phyloP scores from a whole-genome alignment of 2,113 vertebrate genomes.

The Vidua macroura region DNA sequence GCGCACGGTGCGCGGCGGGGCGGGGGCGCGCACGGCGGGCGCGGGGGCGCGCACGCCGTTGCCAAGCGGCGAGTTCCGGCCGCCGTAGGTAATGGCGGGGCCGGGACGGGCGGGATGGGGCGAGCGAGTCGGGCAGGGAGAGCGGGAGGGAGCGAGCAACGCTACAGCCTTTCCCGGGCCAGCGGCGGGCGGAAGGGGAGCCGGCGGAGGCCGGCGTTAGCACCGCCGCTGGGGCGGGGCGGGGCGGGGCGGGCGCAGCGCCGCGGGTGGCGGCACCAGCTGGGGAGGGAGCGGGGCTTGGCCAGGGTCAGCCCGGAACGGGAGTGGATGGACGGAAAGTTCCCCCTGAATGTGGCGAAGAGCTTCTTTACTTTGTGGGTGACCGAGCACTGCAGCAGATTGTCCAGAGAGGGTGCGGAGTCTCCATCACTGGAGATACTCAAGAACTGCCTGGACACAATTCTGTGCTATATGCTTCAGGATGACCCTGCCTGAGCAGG shows the following conservation, averaged over 20 bases:
- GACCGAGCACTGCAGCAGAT: background rate
- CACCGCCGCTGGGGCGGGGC: background rate
- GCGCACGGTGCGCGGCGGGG: background rate
- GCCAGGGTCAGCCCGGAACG: background rate
- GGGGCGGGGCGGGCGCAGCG: background rate
- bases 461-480: background rate
- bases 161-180: background rate
- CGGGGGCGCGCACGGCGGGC: no score
- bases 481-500: background rate
- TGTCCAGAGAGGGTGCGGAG: background rate
- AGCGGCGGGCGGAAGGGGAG: background rate
- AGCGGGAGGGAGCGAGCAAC: background rate
- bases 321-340: background rate
- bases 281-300: background rate
- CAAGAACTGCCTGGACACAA: background rate
- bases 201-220: background rate
- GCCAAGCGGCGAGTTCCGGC: conserved; percentile 8
- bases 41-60: conserved; percentile 10
- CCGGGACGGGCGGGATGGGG: background rate
- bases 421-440: background rate
- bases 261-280: background rate
- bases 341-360: background rate
- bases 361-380: background rate
- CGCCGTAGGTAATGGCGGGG: conserved; percentile 42
- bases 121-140: background rate